A percentile compares a stretch with the other conserved stretches of the same genome.
These are phyloP conservation scores for Caenorhabditis afra DNA, from an alignment of 2,888 invertebrate species.

Conservation along the genomic window DNA sequence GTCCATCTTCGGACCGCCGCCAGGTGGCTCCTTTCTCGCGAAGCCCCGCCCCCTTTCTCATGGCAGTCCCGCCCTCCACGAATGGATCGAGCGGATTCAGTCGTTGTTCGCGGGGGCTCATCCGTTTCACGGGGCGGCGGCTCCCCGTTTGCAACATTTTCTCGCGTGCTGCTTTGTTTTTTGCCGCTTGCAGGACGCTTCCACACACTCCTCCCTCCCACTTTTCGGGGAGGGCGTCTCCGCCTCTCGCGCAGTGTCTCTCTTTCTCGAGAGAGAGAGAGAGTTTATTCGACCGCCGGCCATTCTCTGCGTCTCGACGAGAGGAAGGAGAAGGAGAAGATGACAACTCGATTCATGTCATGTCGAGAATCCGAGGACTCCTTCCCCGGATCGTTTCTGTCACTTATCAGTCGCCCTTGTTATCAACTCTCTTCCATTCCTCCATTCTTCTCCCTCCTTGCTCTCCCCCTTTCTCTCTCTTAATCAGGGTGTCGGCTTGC, in stretches of 20 bases:
- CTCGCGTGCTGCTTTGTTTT: constrained; percentile 47
- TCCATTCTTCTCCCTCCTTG: neutral
- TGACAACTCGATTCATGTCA: constrained; percentile 47
- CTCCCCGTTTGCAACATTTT: constrained; percentile 30
- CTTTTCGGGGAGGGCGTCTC: constrained; percentile 25
- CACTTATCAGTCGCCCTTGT: constrained; percentile 25
- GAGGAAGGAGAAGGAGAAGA: neutral
- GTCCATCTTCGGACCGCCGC: constrained; percentile 10
- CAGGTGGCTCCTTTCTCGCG: constrained; percentile 44
- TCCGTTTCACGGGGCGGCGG: neutral
- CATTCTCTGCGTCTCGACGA: constrained; percentile 53
- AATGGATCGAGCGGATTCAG: neutral
- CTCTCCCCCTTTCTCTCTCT: neutral
- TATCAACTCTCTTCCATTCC: neutral
- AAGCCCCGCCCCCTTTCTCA: constrained; percentile 16
- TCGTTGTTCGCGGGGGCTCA: neutral
- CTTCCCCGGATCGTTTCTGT: constrained; percentile 7
- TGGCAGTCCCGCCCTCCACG: constrained; percentile 12
- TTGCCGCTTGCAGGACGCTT: neutral
- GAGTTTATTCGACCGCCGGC: constrained; percentile 49
- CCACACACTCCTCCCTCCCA: constrained; percentile 37
- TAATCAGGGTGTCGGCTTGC: neutral
- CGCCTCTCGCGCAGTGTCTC: neutral
- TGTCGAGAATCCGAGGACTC: constrained; percentile 16
- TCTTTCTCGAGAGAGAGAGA: too few relatives aligned